A percentile compares a stretch with the other conserved stretches of the same genome.
These are phyloP conservation scores for Agapornis canus DNA, from an alignment of 2,797 vertebrate species.

Conservation along the genomic window DNA sequence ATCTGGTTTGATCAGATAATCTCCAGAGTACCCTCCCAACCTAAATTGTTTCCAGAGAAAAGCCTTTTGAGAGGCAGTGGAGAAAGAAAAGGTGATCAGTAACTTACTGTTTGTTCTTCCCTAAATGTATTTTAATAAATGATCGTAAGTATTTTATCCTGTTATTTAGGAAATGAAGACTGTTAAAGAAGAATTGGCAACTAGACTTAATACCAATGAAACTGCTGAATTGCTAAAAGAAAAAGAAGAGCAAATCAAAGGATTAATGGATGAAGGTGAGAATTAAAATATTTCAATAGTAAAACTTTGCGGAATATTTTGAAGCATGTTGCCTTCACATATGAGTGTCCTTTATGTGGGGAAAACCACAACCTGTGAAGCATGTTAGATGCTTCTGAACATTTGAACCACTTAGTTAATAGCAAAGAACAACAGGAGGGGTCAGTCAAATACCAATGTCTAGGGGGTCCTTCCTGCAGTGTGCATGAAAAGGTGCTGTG, in stretches of 20 bases:
- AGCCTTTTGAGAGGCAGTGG: neutral
- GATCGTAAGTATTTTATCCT: neutral
- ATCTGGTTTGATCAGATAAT: neutral
- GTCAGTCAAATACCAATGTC: neutral
- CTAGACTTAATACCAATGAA: slow-evolving; percentile 89
- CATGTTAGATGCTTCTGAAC: neutral
- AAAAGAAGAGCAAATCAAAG: slow-evolving; percentile 96
- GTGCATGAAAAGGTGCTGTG: neutral
- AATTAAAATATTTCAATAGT: neutral
- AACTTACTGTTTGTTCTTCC: neutral
- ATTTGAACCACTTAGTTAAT: neutral
- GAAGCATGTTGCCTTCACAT: neutral
- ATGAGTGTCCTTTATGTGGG: neutral
- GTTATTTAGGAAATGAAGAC: slow-evolving; percentile 88
- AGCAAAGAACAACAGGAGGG: neutral
- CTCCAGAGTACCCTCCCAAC: neutral
- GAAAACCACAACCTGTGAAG: neutral
- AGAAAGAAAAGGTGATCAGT: neutral
- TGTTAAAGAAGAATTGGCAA: slow-evolving; percentile 90
- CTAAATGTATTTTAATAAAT: neutral
- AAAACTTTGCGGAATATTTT: neutral
- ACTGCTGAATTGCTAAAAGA: slow-evolving; percentile 93
- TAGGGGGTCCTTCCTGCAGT: neutral
- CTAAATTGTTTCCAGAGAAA: neutral
- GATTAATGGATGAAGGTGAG: slow-evolving; percentile 93